These are phyloP conservation scores for Pseudonaja textilis DNA, from an alignment of 2,113 vertebrate species.

Conservation along the genomic window DNA sequence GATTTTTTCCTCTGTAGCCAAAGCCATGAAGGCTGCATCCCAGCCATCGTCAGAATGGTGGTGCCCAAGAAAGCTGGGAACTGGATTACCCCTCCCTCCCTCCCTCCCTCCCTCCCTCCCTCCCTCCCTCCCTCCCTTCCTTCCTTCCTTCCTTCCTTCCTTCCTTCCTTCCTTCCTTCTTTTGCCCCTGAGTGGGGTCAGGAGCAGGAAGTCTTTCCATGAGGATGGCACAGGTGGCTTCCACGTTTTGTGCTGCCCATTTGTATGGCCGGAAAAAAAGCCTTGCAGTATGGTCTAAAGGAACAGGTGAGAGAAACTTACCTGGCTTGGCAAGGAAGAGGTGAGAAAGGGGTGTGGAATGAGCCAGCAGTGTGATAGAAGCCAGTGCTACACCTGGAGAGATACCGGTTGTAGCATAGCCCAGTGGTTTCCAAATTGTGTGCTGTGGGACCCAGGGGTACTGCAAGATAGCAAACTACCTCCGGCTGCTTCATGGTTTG, in stretches of 20 bases:
- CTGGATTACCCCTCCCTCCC: not conserved
- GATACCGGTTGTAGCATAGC: not conserved
- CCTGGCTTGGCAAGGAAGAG: not conserved
- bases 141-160: no score
- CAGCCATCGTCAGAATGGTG: not conserved
- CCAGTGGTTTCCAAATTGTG: not conserved
- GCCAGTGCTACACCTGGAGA: not conserved
- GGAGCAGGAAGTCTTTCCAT: not conserved
- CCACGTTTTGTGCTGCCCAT: not conserved
- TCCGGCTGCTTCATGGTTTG: not conserved
- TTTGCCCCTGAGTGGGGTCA: not conserved
- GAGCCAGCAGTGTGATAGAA: not conserved
- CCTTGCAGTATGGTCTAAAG: not conserved
- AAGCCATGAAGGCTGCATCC: not conserved
- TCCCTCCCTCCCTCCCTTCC: no score
- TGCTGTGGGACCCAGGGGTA: not conserved
- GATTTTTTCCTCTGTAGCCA: slow-evolving; percentile 6
- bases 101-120: not conserved
- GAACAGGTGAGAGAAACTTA: not conserved
- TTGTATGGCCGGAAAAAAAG: not conserved
- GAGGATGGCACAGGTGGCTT: not conserved
- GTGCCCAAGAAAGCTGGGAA: not conserved
- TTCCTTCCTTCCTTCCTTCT: no score
- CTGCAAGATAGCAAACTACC: not conserved
- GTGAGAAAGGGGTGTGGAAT: not conserved